Evolutionary conservation across 2,888 invertebrate genomes (phyloP), one percentile per base, ranked within the genome.

Genomic region (Meganola albula): DNA sequence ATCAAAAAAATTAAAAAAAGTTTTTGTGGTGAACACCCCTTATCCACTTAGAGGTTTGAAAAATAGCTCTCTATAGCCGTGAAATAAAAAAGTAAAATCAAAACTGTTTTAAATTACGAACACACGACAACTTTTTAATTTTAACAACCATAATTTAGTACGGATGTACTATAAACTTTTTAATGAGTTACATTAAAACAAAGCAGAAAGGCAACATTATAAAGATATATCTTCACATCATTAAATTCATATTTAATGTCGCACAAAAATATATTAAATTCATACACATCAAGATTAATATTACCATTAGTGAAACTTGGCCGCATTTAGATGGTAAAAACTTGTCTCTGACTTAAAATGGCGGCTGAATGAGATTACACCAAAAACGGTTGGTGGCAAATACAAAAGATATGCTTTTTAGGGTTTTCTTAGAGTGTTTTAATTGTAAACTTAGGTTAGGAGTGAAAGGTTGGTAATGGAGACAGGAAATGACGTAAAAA

Each of bases 281-380:
- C 32, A 51, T 41, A 63, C 46, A 63, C 64, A 71, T 74, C 69
- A 71, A 74, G 75, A 77, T 66, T 68, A 68, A 72, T 69, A 65
- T 74, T 68, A 61, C 65, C 70, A 71, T 71, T 68, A 67, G 54
- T 41, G 60, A 58, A 55, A 43, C 40, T 46, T 35, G 38, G 34
- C 74, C 72, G 46, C 68, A 65, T 74, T 62, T 51, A 63, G 70
- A 42, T 24, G 35, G 38, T 53, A 77, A 76, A 77, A 77, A 63
- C 63, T 58, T 49, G 64, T 49, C 60, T 57, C 37, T 49, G 50
- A 32, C 73, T 72, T 45, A 68, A 74, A 60, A 61, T 54, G 72
- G 69, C 48, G 31, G 40, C 32, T 30, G 52, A 12, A 45, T 41
- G 44, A 60, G 60, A 65, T 67, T 43, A 49, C 28, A 41, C 72